Conservation (phyloP, 1,140 invertebrate species). For the Galleria mellonella region DNA sequence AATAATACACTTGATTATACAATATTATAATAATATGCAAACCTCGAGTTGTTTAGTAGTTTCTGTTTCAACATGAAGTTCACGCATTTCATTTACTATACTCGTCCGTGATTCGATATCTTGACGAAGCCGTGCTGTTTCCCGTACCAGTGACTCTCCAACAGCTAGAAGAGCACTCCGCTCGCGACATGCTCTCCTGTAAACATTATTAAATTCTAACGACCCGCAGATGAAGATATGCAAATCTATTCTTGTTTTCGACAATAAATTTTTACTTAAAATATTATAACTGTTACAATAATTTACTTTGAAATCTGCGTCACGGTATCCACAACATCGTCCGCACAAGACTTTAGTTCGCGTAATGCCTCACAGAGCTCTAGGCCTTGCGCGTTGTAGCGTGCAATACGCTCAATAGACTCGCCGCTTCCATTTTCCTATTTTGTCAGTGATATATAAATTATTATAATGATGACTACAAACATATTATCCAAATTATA, state of each 20-base stretch:
- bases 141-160: conserved; percentile 50
- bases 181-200: conserved; percentile 41
- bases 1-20: too few species aligned
- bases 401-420: conserved; percentile 34
- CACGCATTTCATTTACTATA: conserved; percentile 24
- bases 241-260: too few species aligned
- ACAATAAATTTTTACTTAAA: too few species aligned
- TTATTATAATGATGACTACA: too few species aligned
- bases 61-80: conserved; percentile 23
- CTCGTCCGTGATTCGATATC: conserved; percentile 29
- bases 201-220: neutral
- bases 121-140: conserved; percentile 42
- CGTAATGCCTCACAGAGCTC: conserved; percentile 47
- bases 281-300: too few species aligned
- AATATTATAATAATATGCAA: too few species aligned
- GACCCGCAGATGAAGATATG: too few species aligned
- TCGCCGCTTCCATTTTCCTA: conserved; percentile 32
- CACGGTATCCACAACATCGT: conserved; percentile 34
- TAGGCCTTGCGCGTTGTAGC: conserved; percentile 47
- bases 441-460: neutral
- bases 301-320: conserved; percentile 48
- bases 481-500: neutral
- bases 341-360: conserved; percentile 37
- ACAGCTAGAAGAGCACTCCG: conserved; percentile 40
- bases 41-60: conserved; percentile 34